Evolutionary conservation across 2,888 invertebrate species (phyloP).

Genomic region (Ectemnius continuus): DNA sequence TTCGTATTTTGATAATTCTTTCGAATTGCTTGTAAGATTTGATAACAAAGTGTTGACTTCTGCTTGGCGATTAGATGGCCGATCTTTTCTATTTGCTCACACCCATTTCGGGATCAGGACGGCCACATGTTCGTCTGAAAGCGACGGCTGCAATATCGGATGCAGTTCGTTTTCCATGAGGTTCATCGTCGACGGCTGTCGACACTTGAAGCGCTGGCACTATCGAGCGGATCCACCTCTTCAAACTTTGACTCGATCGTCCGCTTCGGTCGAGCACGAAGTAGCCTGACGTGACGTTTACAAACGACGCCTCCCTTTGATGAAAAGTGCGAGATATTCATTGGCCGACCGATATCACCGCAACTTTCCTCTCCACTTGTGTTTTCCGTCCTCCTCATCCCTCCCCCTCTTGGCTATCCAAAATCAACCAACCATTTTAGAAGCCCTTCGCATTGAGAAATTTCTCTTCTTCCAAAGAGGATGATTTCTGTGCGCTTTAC

Average conservation of each 20-base stretch:
- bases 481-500: conserved; percentile 9
- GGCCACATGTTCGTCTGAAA: no score
- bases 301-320: conserved; percentile 19
- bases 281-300: conserved; percentile 29
- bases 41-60: no score
- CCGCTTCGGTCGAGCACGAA: conserved; percentile 15
- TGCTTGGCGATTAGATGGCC: no score
- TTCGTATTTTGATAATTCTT: no score
- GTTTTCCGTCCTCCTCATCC: neutral
- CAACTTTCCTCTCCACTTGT: conserved; percentile 18
- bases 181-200: conserved; percentile 2
- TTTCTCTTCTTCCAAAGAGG: neutral
- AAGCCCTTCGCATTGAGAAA: conserved; percentile 11
- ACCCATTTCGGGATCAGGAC: no score
- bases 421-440: neutral
- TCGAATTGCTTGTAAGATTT: no score
- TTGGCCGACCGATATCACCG: conserved; percentile 13
- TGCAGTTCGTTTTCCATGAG: conserved; percentile 15
- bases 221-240: conserved; percentile 3
- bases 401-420: neutral
- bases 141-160: conserved; percentile 15
- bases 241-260: conserved; percentile 14
- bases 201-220: conserved; percentile 6
- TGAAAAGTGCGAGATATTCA: conserved; percentile 10
- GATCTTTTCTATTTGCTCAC: no score